Conservation (phyloP, 2,888 invertebrate genomes). For the Macrosiphum euphorbiae region DNA sequence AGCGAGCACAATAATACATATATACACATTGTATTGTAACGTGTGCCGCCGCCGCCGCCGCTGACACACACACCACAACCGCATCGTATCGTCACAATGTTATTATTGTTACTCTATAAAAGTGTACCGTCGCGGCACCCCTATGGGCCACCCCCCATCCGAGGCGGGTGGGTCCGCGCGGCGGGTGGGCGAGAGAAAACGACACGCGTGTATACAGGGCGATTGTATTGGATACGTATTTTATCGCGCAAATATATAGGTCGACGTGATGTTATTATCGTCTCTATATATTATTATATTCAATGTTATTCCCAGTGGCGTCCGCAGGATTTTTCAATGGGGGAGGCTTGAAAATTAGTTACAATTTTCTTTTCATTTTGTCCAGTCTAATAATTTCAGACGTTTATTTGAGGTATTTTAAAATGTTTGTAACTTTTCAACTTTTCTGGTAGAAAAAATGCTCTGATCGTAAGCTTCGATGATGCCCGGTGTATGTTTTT, state of each 20-base stretch:
- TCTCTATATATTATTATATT: neutral
- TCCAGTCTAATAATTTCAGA: no score
- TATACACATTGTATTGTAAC: neutral
- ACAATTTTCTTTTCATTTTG: no score
- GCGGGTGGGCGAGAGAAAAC: neutral
- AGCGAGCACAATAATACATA: neutral
- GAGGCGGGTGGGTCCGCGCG: neutral
- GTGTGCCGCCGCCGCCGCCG: neutral
- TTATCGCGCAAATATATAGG: neutral
- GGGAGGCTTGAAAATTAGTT: no score
- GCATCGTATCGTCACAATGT: constrained; percentile 3
- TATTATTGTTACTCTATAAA: constrained; percentile 2
- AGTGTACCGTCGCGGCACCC: neutral
- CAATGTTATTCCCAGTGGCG: neutral
- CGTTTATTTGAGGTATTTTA: no score
- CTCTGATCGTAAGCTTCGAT: no score
- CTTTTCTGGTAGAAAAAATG: no score
- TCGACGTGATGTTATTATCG: neutral
- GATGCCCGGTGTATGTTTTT: no score
- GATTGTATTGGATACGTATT: neutral
- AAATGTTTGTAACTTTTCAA: no score
- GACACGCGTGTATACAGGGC: neutral
- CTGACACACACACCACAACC: neutral
- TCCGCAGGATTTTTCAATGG: no score
- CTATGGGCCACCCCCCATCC: neutral